Evolutionary conservation across 2,888 invertebrate genomes (phyloP), one percentile per base, ranked within the genome.

Genomic region (Girardia tigrina): DNA sequence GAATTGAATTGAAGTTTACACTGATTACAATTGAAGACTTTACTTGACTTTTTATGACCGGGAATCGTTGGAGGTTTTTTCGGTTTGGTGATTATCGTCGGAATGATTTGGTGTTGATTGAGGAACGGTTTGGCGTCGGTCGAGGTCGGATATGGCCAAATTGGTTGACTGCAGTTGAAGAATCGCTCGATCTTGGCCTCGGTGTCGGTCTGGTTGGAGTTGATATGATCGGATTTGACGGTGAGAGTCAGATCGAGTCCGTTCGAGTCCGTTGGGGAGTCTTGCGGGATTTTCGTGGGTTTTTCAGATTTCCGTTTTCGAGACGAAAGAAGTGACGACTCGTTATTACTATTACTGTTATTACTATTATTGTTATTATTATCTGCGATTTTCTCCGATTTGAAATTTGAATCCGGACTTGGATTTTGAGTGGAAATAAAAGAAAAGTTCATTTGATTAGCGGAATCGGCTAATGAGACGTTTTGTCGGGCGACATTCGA

Each of bases 1-100:
- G 77, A 77, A 20, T 42, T 28, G 72, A 77, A 77, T n/a, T 27
- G n/a, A 27, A 26, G n/a, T 26, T 72, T 72, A 72, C 77, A 77
- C 28, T 77, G 77, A 28, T 77, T 77, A 71, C 77, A 77, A 8
- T 28, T 56, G 29, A 77, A 77, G 16, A 69, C 42, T 72, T 74
- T 74, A 23, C 42, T 42, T 4, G 74, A 74, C 27, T 42, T 42
- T 8, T 28, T 29, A 8, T 36, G 28, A 29, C 36, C 36, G 6
- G 73, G 26, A 42, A 72, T 69, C 20, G 56, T n/a, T n/a, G n/a
- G 56, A 16, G 56, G 4, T 56, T 56, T 56, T 56, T 56, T 56
- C n/a, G 56, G 56, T 56, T 56, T 56, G n/a, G n/a, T 16, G 4
- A 56, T 12, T n/a, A 56, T 12, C 4, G 56, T 4, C n/a, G 56